phyloP scores from a whole-genome alignment of 2,113 vertebrate genomes.

The Rhea americana region DNA sequence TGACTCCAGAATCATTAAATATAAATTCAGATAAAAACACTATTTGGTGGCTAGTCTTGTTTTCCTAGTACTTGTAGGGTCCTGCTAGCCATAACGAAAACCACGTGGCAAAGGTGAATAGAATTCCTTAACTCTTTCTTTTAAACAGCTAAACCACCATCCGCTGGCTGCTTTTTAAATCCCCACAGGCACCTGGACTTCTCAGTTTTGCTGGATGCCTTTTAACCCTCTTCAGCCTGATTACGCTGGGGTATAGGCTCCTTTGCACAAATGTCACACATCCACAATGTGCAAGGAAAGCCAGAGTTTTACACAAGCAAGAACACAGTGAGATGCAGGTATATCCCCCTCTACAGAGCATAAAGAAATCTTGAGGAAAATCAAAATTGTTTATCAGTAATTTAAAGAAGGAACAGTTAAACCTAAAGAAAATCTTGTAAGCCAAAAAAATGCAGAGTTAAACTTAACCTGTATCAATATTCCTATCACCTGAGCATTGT shows the following conservation, averaged over 20 bases:
- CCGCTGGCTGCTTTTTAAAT: background rate
- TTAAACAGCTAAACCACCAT: background rate
- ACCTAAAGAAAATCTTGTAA: background rate
- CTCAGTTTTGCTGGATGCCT: background rate
- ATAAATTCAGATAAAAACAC: background rate
- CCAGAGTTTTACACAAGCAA: background rate
- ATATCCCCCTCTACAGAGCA: background rate
- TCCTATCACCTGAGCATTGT: background rate
- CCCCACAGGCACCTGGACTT: background rate
- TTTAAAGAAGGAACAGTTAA: background rate
- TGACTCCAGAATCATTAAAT: background rate
- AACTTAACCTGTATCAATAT: background rate
- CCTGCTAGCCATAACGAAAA: background rate
- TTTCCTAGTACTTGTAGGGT: background rate
- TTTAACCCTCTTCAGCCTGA: background rate
- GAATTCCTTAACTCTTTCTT: background rate
- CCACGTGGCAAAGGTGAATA: background rate
- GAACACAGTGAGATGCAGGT: accelerated
- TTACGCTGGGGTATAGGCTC: background rate
- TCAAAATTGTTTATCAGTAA: background rate
- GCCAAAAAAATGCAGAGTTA: background rate
- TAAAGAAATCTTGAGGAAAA: background rate
- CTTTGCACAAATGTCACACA: background rate
- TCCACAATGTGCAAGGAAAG: background rate
- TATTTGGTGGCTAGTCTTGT: background rate